These are phyloP conservation scores for Rhombomys opimus DNA, from an alignment of 2,113 vertebrate species.

Conservation along the genomic window DNA sequence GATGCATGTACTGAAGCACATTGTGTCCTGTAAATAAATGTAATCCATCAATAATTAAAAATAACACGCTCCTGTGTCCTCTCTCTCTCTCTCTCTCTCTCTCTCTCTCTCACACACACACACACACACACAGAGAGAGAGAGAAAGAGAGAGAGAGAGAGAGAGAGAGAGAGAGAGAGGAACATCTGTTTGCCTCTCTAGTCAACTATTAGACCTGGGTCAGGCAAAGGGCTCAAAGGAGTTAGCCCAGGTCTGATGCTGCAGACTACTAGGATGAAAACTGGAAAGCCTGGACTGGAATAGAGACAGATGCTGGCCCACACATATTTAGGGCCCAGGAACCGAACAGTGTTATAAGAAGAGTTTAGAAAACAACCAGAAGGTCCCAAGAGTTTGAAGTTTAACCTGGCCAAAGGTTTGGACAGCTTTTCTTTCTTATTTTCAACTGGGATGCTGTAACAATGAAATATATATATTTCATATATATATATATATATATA, in stretches of 20 bases:
- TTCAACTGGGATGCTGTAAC: neutral
- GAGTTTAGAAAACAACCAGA: constrained; percentile 7
- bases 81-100: neutral
- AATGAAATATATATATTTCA: neutral
- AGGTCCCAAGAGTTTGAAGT: neutral
- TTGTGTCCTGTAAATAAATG: neutral
- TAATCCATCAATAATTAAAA: neutral
- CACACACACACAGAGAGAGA: neutral
- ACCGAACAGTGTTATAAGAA: neutral
- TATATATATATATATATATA: no score
- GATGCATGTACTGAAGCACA: neutral
- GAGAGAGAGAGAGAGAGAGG: neutral
- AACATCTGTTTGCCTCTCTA: neutral
- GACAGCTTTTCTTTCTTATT: constrained; percentile 40
- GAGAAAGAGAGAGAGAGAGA: neutral
- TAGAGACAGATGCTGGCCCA: neutral
- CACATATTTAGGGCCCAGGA: neutral
- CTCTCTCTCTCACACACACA: neutral
- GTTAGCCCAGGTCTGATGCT: constrained; percentile 54
- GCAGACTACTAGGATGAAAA: neutral
- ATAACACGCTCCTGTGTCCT: neutral
- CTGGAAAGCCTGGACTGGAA: neutral
- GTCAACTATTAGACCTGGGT: neutral
- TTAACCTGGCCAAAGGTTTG: neutral
- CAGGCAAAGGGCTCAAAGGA: neutral